Percentiles rank a stretch among this genome's conserved stretches.
Evolutionary conservation across 1,140 invertebrate genomes (phyloP).

Genomic region (Nebria ingens): DNA sequence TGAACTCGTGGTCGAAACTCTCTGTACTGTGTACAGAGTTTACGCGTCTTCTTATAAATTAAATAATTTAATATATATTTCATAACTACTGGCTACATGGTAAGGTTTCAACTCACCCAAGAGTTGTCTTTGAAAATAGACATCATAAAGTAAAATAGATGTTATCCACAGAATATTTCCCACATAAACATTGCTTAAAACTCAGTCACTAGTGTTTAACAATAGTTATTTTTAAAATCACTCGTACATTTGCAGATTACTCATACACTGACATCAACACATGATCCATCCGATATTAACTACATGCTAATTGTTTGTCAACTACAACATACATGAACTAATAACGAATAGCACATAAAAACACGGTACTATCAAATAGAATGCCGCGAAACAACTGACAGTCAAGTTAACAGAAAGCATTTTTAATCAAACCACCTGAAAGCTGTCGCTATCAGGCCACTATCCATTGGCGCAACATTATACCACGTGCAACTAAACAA

Average conservation of each 20-base stretch:
- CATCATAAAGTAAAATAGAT: conserved; percentile 14
- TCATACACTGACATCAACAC: not conserved
- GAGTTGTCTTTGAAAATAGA: conserved; percentile 22
- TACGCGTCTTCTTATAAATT: no score
- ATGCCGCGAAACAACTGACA: conserved; percentile 3
- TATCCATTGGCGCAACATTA: not conserved
- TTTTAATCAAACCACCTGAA: conserved; percentile 4
- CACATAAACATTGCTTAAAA: conserved; percentile 11
- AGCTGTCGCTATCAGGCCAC: not conserved
- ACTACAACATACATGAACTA: not conserved
- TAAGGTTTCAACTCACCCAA: no score
- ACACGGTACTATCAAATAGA: not conserved
- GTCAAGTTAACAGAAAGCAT: not conserved
- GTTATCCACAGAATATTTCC: conserved; percentile 6
- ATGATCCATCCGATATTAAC: not conserved
- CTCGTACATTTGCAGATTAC: not conserved
- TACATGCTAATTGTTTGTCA: not conserved
- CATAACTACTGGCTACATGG: no score
- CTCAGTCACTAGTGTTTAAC: not conserved
- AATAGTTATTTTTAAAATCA: not conserved
- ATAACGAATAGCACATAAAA: not conserved
- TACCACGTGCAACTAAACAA: not conserved
- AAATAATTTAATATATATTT: no score
- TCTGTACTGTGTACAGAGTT: no score
- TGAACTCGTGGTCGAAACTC: no score